phyloP scores from a whole-genome alignment of 2,888 invertebrate genomes.

The Eilema depressum region DNA sequence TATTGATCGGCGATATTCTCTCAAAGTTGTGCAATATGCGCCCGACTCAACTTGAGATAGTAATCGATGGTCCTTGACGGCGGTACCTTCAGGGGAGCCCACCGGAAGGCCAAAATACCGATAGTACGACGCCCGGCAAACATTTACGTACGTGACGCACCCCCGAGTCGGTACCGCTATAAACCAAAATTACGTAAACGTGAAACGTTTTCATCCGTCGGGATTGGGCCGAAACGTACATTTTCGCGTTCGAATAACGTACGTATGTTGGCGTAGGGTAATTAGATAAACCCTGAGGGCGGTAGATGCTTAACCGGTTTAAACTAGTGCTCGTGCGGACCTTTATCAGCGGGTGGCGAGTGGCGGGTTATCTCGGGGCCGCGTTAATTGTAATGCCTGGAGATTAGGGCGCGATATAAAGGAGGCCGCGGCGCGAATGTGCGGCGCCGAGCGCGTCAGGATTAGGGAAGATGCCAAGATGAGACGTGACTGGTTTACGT shows the following conservation, averaged over 20 bases:
- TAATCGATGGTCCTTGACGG: constrained; percentile 81
- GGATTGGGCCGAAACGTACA: constrained; percentile 58
- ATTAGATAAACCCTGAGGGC: constrained; percentile 85
- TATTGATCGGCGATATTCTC: constrained; percentile 69
- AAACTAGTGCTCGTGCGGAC: constrained; percentile 80
- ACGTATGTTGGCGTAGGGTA: constrained; percentile 77
- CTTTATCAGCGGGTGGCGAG: constrained; percentile 85
- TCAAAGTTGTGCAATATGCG: constrained; percentile 81
- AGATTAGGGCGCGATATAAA: constrained; percentile 83
- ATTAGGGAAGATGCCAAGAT: constrained; percentile 63
- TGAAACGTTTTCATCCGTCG: constrained; percentile 60
- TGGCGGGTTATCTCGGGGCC: constrained; percentile 83
- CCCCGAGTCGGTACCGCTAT: constrained; percentile 59
- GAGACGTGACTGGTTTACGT: constrained; percentile 57
- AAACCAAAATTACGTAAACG: constrained; percentile 68
- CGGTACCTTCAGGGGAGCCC: constrained; percentile 63
- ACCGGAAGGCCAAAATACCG: constrained; percentile 73
- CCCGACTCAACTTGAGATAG: constrained; percentile 68
- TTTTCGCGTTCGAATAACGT: constrained; percentile 46
- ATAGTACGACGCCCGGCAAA: constrained; percentile 72
- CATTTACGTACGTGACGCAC: constrained; percentile 80
- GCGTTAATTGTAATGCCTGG: constrained; percentile 86
- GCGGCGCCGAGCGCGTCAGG: constrained; percentile 54
- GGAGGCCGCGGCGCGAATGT: constrained; percentile 57
- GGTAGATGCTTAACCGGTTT: constrained; percentile 84